Evolutionary conservation across 2,888 invertebrate genomes (phyloP).

Genomic region (Eumacrocentrus americanus): DNA sequence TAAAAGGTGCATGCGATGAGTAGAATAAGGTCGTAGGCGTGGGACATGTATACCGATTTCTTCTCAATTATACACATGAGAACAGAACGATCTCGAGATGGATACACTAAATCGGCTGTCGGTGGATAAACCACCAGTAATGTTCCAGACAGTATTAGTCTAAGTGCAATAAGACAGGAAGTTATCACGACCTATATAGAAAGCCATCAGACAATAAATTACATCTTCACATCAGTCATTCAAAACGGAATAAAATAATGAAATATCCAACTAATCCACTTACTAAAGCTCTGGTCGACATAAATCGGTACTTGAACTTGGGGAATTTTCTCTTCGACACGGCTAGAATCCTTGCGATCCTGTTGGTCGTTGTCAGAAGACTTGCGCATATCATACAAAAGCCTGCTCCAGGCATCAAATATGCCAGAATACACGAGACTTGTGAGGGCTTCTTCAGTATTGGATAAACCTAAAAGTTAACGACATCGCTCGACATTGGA

Average conservation of each 20-base stretch:
- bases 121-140: conserved; percentile 70
- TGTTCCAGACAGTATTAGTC: conserved; percentile 68
- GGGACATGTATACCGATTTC: conserved; percentile 68
- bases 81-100: conserved; percentile 64
- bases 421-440: conserved; percentile 66
- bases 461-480: conserved; percentile 61
- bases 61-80: conserved; percentile 71
- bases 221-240: neutral
- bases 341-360: conserved; percentile 77
- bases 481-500: too few species aligned
- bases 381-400: conserved; percentile 78
- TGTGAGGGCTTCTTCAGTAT: conserved; percentile 69
- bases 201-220: neutral
- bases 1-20: conserved; percentile 77
- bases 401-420: conserved; percentile 69
- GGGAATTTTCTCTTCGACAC: conserved; percentile 76
- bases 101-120: conserved; percentile 65
- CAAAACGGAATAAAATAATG: too few species aligned
- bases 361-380: conserved; percentile 77
- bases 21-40: conserved; percentile 74
- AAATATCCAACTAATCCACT: too few species aligned
- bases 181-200: conserved; percentile 68
- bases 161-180: conserved; percentile 69
- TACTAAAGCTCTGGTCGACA: conserved; percentile 69
- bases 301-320: conserved; percentile 71